Percentiles rank a stretch among this genome's conserved stretches.
phyloP scores from a whole-genome alignment of 1,140 invertebrate species.

The Microplitis demolitor region DNA sequence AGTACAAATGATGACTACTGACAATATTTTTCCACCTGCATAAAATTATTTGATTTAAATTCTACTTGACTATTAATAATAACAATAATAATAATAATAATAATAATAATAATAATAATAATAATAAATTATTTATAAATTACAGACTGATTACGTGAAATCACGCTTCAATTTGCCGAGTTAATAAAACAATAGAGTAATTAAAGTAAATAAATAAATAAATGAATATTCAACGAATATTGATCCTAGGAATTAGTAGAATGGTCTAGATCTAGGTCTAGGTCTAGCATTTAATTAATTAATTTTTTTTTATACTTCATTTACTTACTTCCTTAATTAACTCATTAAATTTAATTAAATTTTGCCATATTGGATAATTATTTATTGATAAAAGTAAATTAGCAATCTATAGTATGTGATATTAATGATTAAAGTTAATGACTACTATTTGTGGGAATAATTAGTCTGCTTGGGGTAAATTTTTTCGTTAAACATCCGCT shows the following conservation, averaged over 20 bases:
- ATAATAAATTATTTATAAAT: neutral
- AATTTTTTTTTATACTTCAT: too few species aligned
- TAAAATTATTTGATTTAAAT: too few species aligned
- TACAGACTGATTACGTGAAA: constrained; percentile 55
- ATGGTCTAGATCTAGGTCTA: neutral
- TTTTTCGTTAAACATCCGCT: constrained; percentile 65
- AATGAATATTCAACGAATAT: neutral
- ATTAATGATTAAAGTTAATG: constrained; percentile 35
- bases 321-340: too few species aligned
- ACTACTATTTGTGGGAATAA: constrained; percentile 61
- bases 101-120: neutral
- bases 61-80: too few species aligned
- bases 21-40: too few species aligned
- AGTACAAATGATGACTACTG: too few species aligned
- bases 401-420: too few species aligned
- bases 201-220: neutral
- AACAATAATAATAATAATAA: neutral
- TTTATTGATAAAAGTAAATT: too few species aligned
- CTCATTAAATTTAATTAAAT: too few species aligned
- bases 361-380: too few species aligned
- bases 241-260: neutral
- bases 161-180: constrained; percentile 36
- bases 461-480: constrained; percentile 39
- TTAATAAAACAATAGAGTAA: neutral
- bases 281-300: too few species aligned